These are phyloP conservation scores for Leptogaster cylindrica DNA, from an alignment of 2,888 invertebrate genomes.

Conservation along the genomic window DNA sequence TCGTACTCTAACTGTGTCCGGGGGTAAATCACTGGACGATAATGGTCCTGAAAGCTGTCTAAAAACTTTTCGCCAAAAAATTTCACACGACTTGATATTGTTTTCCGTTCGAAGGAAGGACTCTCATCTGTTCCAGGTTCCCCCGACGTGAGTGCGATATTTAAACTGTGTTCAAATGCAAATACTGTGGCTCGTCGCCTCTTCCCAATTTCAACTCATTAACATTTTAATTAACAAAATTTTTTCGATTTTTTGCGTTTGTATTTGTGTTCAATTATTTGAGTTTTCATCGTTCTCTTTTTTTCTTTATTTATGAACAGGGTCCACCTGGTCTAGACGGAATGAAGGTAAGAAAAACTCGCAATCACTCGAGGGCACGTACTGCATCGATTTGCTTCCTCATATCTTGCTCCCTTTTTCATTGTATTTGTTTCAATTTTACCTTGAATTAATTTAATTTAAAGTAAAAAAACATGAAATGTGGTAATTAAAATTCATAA, in stretches of 20 bases:
- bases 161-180: too few relatives aligned
- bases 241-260: slow-evolving; percentile 12
- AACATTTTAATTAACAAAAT: slow-evolving; percentile 41
- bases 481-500: slow-evolving; percentile 43
- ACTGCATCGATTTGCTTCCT: slow-evolving; percentile 18
- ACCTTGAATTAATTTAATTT: slow-evolving; percentile 37
- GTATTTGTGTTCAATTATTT: slow-evolving; percentile 32
- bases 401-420: background rate
- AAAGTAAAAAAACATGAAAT: too few relatives aligned
- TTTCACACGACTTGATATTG: background rate
- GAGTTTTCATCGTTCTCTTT: slow-evolving; percentile 16
- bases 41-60: background rate
- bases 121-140: background rate
- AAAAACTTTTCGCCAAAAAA: background rate
- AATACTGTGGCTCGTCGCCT: too few relatives aligned
- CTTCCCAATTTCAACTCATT: slow-evolving; percentile 8
- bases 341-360: slow-evolving; percentile 81
- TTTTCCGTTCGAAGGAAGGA: background rate
- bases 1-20: background rate
- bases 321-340: slow-evolving; percentile 93
- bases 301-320: slow-evolving; percentile 62
- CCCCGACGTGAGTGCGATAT: too few relatives aligned
- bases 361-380: slow-evolving; percentile 50
- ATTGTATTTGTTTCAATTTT: slow-evolving; percentile 31
- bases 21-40: background rate